These are phyloP conservation scores for Drosophila neutralis DNA, from an alignment of 2,888 invertebrate species.

Conservation along the genomic window DNA sequence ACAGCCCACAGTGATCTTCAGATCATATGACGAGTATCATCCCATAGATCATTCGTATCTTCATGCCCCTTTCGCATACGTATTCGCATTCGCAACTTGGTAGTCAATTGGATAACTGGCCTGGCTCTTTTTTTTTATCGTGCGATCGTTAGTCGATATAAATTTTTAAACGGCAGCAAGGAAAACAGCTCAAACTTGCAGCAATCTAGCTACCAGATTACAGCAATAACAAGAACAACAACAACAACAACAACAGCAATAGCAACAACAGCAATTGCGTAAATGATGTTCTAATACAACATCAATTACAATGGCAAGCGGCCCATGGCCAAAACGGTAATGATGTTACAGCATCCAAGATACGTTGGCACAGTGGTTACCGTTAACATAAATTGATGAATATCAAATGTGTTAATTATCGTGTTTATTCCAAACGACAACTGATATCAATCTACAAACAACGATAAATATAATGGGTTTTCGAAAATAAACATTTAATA, in stretches of 20 bases:
- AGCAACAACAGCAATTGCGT: constrained; percentile 69
- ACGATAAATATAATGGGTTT: background rate
- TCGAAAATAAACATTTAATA: background rate
- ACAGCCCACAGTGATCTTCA: constrained; percentile 31
- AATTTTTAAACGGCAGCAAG: constrained; percentile 48
- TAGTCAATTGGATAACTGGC: constrained; percentile 57
- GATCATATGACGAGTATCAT: constrained; percentile 19
- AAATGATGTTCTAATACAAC: constrained; percentile 81
- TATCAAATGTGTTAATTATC: background rate
- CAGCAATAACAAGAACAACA: constrained; percentile 26
- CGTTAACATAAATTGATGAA: background rate
- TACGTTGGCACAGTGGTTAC: constrained; percentile 52
- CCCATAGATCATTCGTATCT: constrained; percentile 43
- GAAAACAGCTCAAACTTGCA: constrained; percentile 41
- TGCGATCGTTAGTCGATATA: constrained; percentile 54
- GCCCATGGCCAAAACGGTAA: constrained; percentile 72
- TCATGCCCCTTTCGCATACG: constrained; percentile 10
- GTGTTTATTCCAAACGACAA: background rate
- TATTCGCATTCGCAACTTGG: constrained; percentile 21
- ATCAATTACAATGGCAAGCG: constrained; percentile 78
- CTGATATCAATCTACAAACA: background rate
- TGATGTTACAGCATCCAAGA: constrained; percentile 68
- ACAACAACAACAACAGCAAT: constrained; percentile 26
- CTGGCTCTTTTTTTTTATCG: constrained; percentile 33
- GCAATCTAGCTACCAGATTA: constrained; percentile 53